These are phyloP conservation scores for Sapajus apella DNA, from an alignment of 2,113 vertebrate species.

Conservation along the genomic window DNA sequence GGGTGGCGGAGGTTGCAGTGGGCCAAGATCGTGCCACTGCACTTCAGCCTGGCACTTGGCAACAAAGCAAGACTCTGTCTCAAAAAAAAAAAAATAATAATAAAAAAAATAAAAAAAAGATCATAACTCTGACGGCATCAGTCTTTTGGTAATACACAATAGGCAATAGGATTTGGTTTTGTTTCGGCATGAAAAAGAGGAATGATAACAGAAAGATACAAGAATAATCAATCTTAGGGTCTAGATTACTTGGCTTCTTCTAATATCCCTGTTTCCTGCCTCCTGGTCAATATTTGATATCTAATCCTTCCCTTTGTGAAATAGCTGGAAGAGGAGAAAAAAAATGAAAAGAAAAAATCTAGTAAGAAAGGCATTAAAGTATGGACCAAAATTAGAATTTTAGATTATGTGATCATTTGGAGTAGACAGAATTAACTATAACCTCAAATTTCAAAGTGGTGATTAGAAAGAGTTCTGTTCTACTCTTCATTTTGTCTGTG, in stretches of 20 bases:
- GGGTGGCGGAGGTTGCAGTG: no score
- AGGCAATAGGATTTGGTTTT: neutral
- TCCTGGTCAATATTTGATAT: neutral
- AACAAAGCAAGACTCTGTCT: no score
- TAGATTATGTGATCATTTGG: neutral
- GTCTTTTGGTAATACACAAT: neutral
- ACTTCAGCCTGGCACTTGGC: no score
- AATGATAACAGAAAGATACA: neutral
- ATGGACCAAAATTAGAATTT: neutral
- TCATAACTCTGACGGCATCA: conserved; percentile 33
- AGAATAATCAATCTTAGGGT: neutral
- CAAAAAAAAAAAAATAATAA: no score
- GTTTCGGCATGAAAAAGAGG: neutral
- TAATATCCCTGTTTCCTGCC: neutral
- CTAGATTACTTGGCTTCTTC: neutral
- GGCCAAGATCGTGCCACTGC: no score
- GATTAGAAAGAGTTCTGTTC: neutral
- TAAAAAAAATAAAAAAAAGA: no score
- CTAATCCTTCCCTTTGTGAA: neutral
- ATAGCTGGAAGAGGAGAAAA: neutral
- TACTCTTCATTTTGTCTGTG: neutral
- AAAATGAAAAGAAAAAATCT: neutral
- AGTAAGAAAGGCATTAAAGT: neutral
- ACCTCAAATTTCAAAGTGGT: neutral
- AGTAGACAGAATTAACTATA: neutral